These are phyloP conservation scores for Holcopasites calliopsidis DNA, from an alignment of 1,140 invertebrate genomes.

Conservation along the genomic window DNA sequence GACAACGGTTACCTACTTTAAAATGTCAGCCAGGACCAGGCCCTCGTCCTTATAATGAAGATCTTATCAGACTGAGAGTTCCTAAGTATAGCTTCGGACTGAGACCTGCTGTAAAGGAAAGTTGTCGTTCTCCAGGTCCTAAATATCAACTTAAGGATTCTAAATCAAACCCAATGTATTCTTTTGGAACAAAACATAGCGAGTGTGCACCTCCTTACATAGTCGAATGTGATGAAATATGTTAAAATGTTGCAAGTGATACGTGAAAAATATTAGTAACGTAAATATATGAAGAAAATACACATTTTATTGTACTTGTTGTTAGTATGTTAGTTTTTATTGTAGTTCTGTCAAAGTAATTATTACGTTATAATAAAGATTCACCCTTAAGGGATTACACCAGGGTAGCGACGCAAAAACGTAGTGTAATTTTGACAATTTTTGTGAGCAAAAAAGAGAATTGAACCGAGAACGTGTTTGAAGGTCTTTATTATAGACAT, in stretches of 20 bases:
- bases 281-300: no score
- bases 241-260: not conserved
- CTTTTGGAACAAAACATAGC: conserved; percentile 55
- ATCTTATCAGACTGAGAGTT: conserved; percentile 1
- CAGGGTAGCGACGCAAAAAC: no score
- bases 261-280: not conserved
- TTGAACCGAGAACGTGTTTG: no score
- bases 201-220: conserved; percentile 50
- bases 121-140: conserved; percentile 48
- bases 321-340: no score
- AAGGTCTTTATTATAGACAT: no score
- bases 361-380: no score
- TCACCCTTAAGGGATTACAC: no score
- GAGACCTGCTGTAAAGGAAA: not conserved
- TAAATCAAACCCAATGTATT: conserved; percentile 24
- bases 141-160: conserved; percentile 12
- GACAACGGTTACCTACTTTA: not conserved
- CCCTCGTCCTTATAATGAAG: not conserved
- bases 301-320: no score
- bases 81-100: conserved; percentile 15
- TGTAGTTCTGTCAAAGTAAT: no score
- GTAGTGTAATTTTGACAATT: no score
- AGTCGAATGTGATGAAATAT: conserved; percentile 48
- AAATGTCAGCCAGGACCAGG: conserved; percentile 7
- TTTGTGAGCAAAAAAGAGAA: no score